These are phyloP conservation scores for Gyrodactylus bullatarudis DNA, from an alignment of 1,140 invertebrate genomes.

Conservation along the genomic window DNA sequence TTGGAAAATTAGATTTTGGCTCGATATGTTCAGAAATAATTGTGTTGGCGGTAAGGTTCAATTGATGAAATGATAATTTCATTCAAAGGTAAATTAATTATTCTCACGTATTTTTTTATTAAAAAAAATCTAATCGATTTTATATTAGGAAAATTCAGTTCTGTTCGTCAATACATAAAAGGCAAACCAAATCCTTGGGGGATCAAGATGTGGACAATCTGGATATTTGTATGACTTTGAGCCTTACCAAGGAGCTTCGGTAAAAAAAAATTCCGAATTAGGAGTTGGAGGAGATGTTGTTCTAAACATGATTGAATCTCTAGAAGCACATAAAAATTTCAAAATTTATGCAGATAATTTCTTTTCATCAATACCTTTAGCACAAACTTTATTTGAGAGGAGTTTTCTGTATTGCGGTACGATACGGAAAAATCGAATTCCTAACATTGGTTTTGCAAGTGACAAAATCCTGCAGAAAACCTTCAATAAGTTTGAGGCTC, in stretches of 20 bases:
- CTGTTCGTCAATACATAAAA: slow-evolving; percentile 11
- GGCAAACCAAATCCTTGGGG: slow-evolving; percentile 11
- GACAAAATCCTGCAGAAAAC: not conserved
- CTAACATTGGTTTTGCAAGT: not conserved
- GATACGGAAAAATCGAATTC: not conserved
- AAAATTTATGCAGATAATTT: slow-evolving; percentile 9
- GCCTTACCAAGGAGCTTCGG: slow-evolving; percentile 11
- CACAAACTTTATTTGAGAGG: not conserved
- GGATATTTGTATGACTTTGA: slow-evolving; percentile 12
- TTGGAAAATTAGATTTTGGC: slow-evolving; percentile 10
- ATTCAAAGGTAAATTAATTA: slow-evolving; percentile 11
- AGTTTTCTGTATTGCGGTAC: not conserved
- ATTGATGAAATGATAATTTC: slow-evolving; percentile 14
- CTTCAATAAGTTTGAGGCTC: not conserved
- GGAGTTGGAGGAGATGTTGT: slow-evolving; percentile 8
- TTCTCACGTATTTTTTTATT: too few species aligned
- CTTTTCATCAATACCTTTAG: slow-evolving; percentile 5
- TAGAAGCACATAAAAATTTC: slow-evolving; percentile 6
- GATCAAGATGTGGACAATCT: slow-evolving; percentile 11
- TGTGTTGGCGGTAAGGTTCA: slow-evolving; percentile 7
- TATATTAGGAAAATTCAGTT: slow-evolving; percentile 1
- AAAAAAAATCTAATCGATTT: too few species aligned
- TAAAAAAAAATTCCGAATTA: not conserved
- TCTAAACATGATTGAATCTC: not conserved
- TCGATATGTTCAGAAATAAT: slow-evolving; percentile 7